phyloP scores from a whole-genome alignment of 2,797 vertebrate genomes.

The Thamnophis elegans region DNA sequence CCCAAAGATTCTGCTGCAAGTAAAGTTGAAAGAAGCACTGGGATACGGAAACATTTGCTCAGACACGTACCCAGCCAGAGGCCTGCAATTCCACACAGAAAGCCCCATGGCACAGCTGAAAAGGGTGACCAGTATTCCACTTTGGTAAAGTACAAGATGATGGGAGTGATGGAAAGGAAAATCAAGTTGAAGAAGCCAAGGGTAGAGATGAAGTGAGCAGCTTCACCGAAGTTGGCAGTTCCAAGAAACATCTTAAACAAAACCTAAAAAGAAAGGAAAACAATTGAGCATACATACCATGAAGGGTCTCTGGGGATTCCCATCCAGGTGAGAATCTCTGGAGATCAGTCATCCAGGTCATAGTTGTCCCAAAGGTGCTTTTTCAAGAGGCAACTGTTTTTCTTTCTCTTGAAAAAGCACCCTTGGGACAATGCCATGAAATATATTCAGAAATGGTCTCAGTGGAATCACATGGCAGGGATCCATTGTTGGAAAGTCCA shows the following conservation, averaged over 20 bases:
- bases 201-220: constrained; percentile 94
- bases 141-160: constrained; percentile 94
- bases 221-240: constrained; percentile 93
- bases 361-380: neutral
- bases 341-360: neutral
- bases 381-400: neutral
- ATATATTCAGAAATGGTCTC: neutral
- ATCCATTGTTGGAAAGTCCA: neutral
- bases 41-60: neutral
- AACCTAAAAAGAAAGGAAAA: constrained; percentile 74
- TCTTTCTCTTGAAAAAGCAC: neutral
- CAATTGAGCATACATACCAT: neutral
- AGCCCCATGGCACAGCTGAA: constrained; percentile 94
- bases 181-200: constrained; percentile 97
- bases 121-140: constrained; percentile 96
- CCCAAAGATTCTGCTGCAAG: neutral
- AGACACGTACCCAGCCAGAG: constrained; percentile 89
- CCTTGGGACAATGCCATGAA: neutral
- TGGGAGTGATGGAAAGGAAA: constrained; percentile 93
- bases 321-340: too few species aligned
- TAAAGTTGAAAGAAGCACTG: neutral
- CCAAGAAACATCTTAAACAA: constrained; percentile 99
- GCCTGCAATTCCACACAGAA: constrained; percentile 92
- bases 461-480: neutral
- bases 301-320: neutral